Conservation (phyloP, 2,113 vertebrate genomes). For the Illadopsis cleaveri region DNA sequence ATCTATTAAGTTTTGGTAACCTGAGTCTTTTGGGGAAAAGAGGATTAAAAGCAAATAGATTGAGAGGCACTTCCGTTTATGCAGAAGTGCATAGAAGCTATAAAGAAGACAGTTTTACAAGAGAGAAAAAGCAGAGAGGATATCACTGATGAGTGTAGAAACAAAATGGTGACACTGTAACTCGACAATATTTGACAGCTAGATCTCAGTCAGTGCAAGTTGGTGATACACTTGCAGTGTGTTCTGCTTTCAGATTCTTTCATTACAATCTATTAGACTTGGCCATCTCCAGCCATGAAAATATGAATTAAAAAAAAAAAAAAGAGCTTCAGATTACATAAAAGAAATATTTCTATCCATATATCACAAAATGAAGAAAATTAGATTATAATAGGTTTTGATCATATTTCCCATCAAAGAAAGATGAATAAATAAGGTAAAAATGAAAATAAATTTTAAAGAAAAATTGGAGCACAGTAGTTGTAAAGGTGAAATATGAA, state of each 20-base stretch:
- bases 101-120: not conserved
- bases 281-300: not conserved
- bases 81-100: not conserved
- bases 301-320: not conserved
- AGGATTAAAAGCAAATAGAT: not conserved
- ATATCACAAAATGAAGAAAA: not conserved
- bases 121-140: not conserved
- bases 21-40: not conserved
- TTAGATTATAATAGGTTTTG: not conserved
- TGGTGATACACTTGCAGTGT: not conserved
- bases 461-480: not conserved
- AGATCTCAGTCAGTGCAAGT: not conserved
- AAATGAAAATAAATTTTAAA: not conserved
- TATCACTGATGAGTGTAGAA: not conserved
- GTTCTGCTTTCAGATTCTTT: not conserved
- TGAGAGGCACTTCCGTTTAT: not conserved
- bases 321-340: not conserved
- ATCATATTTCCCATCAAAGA: not conserved
- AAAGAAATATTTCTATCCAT: not conserved
- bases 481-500: not conserved
- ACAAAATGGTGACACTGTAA: not conserved
- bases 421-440: not conserved
- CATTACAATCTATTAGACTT: not conserved
- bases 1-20: not conserved
- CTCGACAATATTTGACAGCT: not conserved